phyloP scores from a whole-genome alignment of 2,113 vertebrate species.

The Orycteropus afer region DNA sequence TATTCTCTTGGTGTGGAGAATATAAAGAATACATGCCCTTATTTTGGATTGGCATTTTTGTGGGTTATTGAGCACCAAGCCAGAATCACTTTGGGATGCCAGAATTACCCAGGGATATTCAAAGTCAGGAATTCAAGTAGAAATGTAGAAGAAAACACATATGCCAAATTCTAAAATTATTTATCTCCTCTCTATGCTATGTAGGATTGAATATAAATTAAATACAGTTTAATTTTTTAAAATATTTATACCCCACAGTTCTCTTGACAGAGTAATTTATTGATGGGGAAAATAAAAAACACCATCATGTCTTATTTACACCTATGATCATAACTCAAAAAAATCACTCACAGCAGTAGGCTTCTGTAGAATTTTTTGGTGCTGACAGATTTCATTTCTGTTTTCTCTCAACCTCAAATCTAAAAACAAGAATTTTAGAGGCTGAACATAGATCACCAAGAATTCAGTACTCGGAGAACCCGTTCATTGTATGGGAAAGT shows the following conservation, averaged over 20 bases:
- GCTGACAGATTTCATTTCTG: background rate
- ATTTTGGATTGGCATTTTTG: constrained; percentile 60
- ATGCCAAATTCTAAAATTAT: constrained; percentile 38
- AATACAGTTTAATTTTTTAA: constrained; percentile 44
- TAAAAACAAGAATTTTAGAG: background rate
- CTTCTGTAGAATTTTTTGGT: background rate
- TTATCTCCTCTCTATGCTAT: constrained; percentile 36
- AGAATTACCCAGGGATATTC: constrained; percentile 70
- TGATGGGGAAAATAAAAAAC: background rate
- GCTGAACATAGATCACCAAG: background rate
- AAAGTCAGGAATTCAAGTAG: constrained; percentile 71
- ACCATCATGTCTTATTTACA: background rate
- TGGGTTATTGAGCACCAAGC: constrained; percentile 60
- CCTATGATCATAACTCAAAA: background rate
- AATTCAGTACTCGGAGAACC: background rate
- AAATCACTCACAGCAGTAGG: background rate
- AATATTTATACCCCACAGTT: background rate
- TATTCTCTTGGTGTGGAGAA: constrained; percentile 53
- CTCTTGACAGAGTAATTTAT: background rate
- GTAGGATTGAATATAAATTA: constrained; percentile 50
- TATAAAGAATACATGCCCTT: constrained; percentile 27
- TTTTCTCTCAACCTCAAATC: background rate
- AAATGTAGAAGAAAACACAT: constrained; percentile 39
- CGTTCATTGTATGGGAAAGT: background rate
- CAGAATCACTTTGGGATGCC: constrained; percentile 56